Evolutionary conservation across 2,888 invertebrate genomes (phyloP).

Genomic region (Emmelina monodactyla): DNA sequence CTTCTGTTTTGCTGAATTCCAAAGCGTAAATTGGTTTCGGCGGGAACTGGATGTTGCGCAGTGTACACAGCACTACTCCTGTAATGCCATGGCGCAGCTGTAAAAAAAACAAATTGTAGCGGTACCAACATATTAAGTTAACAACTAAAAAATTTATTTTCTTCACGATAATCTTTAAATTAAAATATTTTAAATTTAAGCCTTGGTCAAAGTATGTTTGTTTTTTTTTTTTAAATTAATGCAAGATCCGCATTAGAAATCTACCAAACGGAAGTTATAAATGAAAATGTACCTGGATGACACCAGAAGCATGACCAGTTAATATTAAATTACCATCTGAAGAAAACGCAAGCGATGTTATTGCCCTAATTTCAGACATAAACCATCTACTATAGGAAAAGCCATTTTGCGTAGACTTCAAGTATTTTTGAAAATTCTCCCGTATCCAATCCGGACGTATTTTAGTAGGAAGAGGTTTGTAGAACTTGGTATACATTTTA

Average conservation of each 20-base stretch:
- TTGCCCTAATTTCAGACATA: slow-evolving; percentile 34
- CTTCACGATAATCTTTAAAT: no score
- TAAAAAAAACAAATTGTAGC: slow-evolving; percentile 9
- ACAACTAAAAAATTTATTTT: no score
- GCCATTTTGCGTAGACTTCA: slow-evolving; percentile 31
- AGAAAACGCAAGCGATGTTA: slow-evolving; percentile 44
- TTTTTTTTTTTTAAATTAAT: no score
- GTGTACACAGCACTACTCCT: slow-evolving; percentile 39
- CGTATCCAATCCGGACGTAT: slow-evolving; percentile 26
- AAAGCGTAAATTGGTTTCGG: slow-evolving; percentile 46
- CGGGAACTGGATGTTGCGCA: slow-evolving; percentile 51
- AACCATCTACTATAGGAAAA: slow-evolving; percentile 36
- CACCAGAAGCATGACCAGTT: slow-evolving; percentile 52
- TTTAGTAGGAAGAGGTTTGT: slow-evolving; percentile 17
- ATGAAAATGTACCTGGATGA: slow-evolving; percentile 66
- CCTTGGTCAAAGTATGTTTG: no score
- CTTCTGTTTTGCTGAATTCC: slow-evolving; percentile 38
- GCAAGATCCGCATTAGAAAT: no score
- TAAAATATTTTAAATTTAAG: no score
- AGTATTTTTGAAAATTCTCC: slow-evolving; percentile 29
- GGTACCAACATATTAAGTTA: no score
- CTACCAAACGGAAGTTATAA: no score
- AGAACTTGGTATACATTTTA: slow-evolving; percentile 43
- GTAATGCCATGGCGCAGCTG: slow-evolving; percentile 54
- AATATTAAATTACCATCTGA: slow-evolving; percentile 45